Evolutionary conservation across 1,140 invertebrate species (phyloP), one percentile per base, ranked within the genome.

Genomic region (Dermatophagoides farinae): DNA sequence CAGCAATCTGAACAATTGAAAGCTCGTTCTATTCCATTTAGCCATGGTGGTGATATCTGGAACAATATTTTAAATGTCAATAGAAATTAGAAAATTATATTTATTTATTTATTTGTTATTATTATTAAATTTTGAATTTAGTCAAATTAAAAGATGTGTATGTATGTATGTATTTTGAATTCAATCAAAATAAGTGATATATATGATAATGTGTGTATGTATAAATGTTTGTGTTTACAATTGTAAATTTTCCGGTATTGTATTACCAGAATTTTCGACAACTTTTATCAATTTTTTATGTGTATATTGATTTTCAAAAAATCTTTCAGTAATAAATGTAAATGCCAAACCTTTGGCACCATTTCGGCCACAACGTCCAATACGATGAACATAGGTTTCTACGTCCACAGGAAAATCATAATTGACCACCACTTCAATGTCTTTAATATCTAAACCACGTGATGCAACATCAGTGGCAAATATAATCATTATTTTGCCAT

Each of bases 401-500:
- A 75, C 74, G 40, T 73, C 72, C 61, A 71, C 73, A 12, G 77
- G 77, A 66, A 76, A 78, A 66, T 78, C 77, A 67, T 73, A 77
- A 69, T 78, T 78, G 64, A 78, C 73, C 46, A 78, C 77, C 71
- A 73, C 76, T 64, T 75, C 75, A 59, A 79, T 76, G 65, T 79
- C 77, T 41, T 73, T 70, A 57, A 78, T 76, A 70, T 79, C 77
- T 78, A 62, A 70, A 67, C 61, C 61, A 38, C 61, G 37, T 5
- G 61, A 55, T 41, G 61, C 61, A 12, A 62, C 61, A 49, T 62
- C 61, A 8, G 61, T 62, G 6, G 61, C 61, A 37, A 61, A 25
- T n/a, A 62, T 9, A 44, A 57, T 18, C 12, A 83, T 86, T 57
- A 83, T 83, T 71, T 82, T 83, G 65, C 90, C 90, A 68, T 81